Evolutionary conservation across 2,113 vertebrate genomes (phyloP).

Genomic region (Pangasianodon hypophthalmus): DNA sequence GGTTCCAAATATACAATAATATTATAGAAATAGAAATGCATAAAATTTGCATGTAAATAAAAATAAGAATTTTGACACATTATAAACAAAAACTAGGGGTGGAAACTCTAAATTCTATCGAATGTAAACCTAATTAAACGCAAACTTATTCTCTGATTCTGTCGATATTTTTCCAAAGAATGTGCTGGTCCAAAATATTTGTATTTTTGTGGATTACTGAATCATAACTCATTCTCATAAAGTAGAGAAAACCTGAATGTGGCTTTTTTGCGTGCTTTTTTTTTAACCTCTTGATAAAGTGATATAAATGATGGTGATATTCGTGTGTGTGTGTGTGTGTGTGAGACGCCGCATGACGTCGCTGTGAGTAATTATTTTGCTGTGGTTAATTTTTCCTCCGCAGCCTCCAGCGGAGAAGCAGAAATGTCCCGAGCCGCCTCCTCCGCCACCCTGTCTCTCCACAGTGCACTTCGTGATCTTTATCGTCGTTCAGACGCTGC

Average conservation of each 20-base stretch:
- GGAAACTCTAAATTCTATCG: background rate
- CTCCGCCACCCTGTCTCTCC: constrained; percentile 86
- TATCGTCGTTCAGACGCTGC: constrained; percentile 82
- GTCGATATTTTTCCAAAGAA: background rate
- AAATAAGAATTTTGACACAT: background rate
- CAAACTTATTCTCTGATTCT: background rate
- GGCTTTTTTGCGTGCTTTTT: no score
- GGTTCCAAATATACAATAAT: background rate
- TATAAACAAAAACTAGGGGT: background rate
- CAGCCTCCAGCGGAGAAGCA: constrained; percentile 85
- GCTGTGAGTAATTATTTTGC: background rate
- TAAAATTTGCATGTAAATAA: background rate
- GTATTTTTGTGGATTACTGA: background rate
- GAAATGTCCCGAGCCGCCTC: constrained; percentile 86
- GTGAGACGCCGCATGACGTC: background rate
- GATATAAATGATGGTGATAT: background rate
- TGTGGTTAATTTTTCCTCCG: background rate
- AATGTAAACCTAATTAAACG: background rate
- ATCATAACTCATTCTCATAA: no score
- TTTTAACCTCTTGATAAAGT: background rate
- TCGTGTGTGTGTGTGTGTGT: background rate
- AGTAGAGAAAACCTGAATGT: no score
- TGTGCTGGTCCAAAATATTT: background rate
- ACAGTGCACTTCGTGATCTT: constrained; percentile 87
- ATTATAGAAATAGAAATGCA: background rate